Conservation (phyloP, 2,113 vertebrate genomes). For the Rhinoptilus africanus region DNA sequence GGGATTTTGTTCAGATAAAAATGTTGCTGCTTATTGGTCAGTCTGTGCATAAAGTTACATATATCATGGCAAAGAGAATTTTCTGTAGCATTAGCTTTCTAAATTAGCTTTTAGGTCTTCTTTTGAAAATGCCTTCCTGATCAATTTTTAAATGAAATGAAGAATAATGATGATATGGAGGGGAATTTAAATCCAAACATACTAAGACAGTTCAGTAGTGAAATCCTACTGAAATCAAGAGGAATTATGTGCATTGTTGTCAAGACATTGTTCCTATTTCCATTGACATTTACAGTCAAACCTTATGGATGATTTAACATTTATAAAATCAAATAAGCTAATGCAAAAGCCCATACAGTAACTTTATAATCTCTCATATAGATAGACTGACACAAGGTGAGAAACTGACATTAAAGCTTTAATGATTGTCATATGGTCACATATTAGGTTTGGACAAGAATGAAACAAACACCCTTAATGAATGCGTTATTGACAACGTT, state of each 20-base stretch:
- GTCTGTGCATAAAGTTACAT: not conserved
- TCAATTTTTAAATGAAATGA: not conserved
- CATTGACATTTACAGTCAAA: not conserved
- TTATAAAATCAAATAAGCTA: not conserved
- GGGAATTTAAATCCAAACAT: not conserved
- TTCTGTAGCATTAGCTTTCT: not conserved
- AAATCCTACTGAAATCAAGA: not conserved
- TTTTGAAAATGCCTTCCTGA: not conserved
- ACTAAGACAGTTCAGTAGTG: not conserved
- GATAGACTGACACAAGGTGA: not conserved
- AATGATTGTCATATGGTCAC: not conserved
- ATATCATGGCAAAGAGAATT: not conserved
- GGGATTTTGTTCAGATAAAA: not conserved
- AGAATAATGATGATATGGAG: not conserved
- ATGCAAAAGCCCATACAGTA: not conserved
- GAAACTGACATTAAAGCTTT: not conserved
- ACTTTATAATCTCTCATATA: not conserved
- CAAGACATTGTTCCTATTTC: not conserved
- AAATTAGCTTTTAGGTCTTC: not conserved
- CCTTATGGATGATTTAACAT: not conserved
- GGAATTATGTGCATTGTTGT: not conserved
- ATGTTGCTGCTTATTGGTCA: not conserved
- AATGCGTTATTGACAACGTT: not conserved
- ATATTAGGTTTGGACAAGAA: not conserved
- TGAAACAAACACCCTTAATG: not conserved